Conservation (phyloP, 92 coral and sea anemone species). For the Umimayanthus chanpuru region DNA sequence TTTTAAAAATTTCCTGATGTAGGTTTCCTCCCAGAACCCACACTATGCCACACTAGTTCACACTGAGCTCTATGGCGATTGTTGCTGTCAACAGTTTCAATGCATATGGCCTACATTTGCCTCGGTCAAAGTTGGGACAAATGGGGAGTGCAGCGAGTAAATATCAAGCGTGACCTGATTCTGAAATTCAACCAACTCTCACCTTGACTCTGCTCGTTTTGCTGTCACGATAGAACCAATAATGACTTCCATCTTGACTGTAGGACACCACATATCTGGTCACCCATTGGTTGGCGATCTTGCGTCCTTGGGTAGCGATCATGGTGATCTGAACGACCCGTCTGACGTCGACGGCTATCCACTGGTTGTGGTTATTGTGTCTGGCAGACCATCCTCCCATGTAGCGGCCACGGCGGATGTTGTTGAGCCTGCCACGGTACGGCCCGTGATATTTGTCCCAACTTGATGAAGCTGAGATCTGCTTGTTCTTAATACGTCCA, state of each 20-base stretch:
- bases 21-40: too few relatives aligned
- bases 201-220: constrained; percentile 40
- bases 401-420: constrained; percentile 64
- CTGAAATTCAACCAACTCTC: background rate
- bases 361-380: constrained; percentile 83
- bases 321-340: constrained; percentile 65
- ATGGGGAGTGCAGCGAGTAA: background rate
- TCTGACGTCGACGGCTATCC: constrained; percentile 80
- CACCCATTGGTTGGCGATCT: constrained; percentile 71
- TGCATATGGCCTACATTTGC: too few relatives aligned
- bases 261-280: constrained; percentile 60
- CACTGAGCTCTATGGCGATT: too few relatives aligned
- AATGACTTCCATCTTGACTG: constrained; percentile 82
- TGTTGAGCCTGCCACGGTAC: constrained; percentile 69
- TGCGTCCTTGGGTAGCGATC: constrained; percentile 85
- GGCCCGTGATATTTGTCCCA: constrained; percentile 72
- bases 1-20: too few relatives aligned
- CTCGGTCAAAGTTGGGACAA: background rate
- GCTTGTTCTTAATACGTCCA: constrained; percentile 78
- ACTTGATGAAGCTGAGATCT: constrained; percentile 73
- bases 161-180: background rate
- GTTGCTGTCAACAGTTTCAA: too few relatives aligned
- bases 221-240: constrained; percentile 47
- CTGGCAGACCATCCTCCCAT: constrained; percentile 91
- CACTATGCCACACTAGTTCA: too few relatives aligned